Base-by-base conservation (phyloP, 2,113 vertebrate genomes). In the Leucoraja erinaceus region DNA sequence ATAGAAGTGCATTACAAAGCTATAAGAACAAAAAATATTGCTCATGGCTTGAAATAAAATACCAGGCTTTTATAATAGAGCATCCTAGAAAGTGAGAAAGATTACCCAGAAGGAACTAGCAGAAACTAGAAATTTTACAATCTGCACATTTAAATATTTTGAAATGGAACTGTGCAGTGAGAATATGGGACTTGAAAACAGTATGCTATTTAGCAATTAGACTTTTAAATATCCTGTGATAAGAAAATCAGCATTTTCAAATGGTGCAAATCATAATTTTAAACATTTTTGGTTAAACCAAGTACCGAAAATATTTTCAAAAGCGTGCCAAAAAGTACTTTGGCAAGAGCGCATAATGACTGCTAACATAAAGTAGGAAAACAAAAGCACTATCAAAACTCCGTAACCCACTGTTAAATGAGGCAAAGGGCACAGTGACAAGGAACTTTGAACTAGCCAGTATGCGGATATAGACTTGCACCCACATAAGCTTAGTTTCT, bases 401-500 rank as follows among this genome's bases (percentile, higher is more conserved):
- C 81, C 5, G 22, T 28, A 59, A 83, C 22, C 54, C 28, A 54
- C 54, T 59, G 54, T 84, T 20, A 59, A 84, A 83, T 3, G 25
- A 12, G 25, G 25, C 81, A n/a, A 86, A 25, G 54, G 10, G 56
- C 5, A 83, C 20, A 11, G 54, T 59, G 25, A 84, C 25, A 59
- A 9, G 0, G 54, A 84, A 11, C 4, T 84, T 61, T 84, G 9
- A 84, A 84, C 56, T 10, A 61, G 20, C 5, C 10, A 61, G 56
- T 12, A 10, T 28, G 56, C 56, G 10, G 54, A 1, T 3, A 61
- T 11, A 84, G 25, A 61, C 56, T 12, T 84, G 81, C 56, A 84
- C 20, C 22, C 81, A 84, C 56, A 84, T n/a, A 47, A 84, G 54
- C 81, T 84, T 61, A 84, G 81, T n/a, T 84, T 84, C 81, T 84